These are phyloP conservation scores for Idaea straminata DNA, from an alignment of 2,888 invertebrate species.

Conservation along the genomic window DNA sequence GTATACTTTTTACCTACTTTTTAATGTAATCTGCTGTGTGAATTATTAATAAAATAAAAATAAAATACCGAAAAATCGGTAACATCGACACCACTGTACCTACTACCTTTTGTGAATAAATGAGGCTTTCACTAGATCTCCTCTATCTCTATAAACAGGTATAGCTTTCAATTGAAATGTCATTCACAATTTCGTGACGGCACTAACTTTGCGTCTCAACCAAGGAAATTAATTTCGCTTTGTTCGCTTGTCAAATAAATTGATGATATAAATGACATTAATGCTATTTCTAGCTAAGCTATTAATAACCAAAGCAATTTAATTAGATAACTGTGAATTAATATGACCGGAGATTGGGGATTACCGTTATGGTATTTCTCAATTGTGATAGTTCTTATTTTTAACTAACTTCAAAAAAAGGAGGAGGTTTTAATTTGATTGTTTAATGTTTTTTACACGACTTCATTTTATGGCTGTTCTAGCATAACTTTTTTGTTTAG, in stretches of 20 bases:
- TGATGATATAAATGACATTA: background rate
- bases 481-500: too few relatives aligned
- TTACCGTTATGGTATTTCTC: background rate
- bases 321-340: background rate
- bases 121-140: background rate
- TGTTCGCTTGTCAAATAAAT: background rate
- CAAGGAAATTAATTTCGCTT: background rate
- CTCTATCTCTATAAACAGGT: background rate
- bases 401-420: background rate
- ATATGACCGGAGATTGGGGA: background rate
- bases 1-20: too few relatives aligned
- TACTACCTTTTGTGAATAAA: background rate
- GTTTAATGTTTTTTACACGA: too few relatives aligned
- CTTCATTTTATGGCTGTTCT: too few relatives aligned
- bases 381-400: background rate
- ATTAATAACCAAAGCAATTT: background rate
- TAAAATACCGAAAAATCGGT: too few relatives aligned
- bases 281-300: background rate
- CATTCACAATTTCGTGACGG: background rate
- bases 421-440: too few relatives aligned
- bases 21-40: too few relatives aligned
- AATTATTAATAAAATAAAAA: too few relatives aligned
- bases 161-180: background rate
- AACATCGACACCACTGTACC: too few relatives aligned
- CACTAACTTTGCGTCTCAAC: background rate